These are phyloP conservation scores for Eristalinus aeneus DNA, from an alignment of 2,888 invertebrate species.

Conservation along the genomic window DNA sequence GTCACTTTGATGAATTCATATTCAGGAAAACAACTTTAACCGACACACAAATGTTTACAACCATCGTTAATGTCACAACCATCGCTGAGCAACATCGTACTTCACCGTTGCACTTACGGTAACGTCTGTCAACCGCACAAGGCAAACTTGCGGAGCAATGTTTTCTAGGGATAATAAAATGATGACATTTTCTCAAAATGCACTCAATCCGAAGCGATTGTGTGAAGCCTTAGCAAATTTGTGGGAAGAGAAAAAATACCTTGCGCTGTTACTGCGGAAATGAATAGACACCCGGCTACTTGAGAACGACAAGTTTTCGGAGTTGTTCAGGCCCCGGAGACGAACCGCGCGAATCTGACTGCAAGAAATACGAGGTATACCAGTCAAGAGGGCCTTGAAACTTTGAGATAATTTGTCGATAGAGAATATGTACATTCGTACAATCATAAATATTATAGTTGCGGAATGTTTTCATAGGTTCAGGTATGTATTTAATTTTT, in stretches of 20 bases:
- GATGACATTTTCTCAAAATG: slow-evolving; percentile 33
- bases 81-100: neutral
- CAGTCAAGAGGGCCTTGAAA: slow-evolving; percentile 23
- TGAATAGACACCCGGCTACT: slow-evolving; percentile 7
- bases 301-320: slow-evolving; percentile 29
- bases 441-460: neutral
- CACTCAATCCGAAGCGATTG: neutral
- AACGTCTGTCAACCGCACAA: neutral
- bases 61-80: neutral
- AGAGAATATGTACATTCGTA: neutral
- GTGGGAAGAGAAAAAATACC: neutral
- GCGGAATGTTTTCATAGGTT: slow-evolving; percentile 21
- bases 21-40: neutral
- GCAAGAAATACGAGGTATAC: slow-evolving; percentile 18
- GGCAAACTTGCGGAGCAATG: neutral
- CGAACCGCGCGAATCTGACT: slow-evolving; percentile 13
- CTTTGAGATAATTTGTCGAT: slow-evolving; percentile 24
- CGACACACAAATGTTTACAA: neutral
- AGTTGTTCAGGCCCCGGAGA: neutral
- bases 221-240: slow-evolving; percentile 23
- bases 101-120: neutral
- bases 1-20: neutral
- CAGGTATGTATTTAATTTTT: slow-evolving; percentile 11
- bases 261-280: slow-evolving; percentile 16
- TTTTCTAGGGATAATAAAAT: slow-evolving; percentile 3